Base-by-base conservation (phyloP, 2,888 invertebrate species). In the Acanthoscelides obtectus region DNA sequence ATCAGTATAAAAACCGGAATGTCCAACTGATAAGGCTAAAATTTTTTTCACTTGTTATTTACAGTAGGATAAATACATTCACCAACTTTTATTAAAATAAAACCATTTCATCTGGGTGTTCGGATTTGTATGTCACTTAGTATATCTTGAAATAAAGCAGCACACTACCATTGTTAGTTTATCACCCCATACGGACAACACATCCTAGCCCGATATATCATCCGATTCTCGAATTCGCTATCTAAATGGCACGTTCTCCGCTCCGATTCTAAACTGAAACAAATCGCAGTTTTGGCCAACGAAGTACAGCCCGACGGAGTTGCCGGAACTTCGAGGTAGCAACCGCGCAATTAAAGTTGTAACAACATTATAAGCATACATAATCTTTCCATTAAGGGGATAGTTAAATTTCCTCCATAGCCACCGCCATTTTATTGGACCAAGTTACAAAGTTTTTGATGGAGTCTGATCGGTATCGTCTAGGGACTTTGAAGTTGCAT, bases 371-470 rank as follows among this genome's bases (percentile, higher is more conserved):
- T 70, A 68, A 69, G 70, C 72, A 68, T 70, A 70, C 70, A 70
- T 72, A 70, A 72, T 70, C 70, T 67, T 68, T 70, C 70, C 72
- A 72, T 72, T 72, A 72, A 70, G 27, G 69, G 19, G 17, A 27
- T 22, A 68, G 68, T 68, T 22, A 21, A 27, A 68, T 68, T 22
- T n/a, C 27, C 27, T 5, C 66, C 17, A 45, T 45, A 45, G 45
- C 45, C 17, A 45, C 17, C 6, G 45, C 45, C 45, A 45, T 45
- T 45, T 45, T 45, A 45, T 45, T 45, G 45, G 45, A 12, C 3
- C 45, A 12, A 45, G 45, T 45, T 45, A 6, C 45, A 45, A 45
- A 45, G 45, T 45, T 45, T 45, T 45, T 45, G 45, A 45, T 45
- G 45, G 12, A 45, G 45, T 45, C 45, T 45, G 45, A 45, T 45